Conservation (phyloP, 2,888 invertebrate genomes). For the Noctua pronuba region DNA sequence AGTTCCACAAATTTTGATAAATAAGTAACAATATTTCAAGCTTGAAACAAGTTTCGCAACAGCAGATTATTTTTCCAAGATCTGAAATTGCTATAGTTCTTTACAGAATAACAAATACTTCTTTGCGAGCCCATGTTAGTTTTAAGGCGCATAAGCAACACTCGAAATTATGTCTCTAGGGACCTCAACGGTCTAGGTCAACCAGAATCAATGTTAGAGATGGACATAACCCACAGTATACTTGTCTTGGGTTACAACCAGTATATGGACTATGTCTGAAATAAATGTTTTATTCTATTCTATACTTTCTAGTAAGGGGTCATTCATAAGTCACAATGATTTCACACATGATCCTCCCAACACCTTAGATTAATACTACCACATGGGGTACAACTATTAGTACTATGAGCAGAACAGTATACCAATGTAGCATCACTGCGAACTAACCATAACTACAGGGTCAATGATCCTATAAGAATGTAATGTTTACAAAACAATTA, state of each 20-base stretch:
- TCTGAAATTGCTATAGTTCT: not conserved
- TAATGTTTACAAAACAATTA: slow-evolving; percentile 27
- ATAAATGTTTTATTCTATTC: too few relatives aligned
- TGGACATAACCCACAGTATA: too few relatives aligned
- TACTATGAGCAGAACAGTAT: not conserved
- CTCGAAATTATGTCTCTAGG: not conserved
- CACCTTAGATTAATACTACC: not conserved
- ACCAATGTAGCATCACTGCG: not conserved
- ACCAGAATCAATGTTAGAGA: not conserved
- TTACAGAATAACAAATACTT: not conserved
- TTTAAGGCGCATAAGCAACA: too few relatives aligned
- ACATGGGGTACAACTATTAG: not conserved
- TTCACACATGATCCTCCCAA: not conserved
- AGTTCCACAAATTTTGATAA: not conserved
- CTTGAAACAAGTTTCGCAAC: not conserved
- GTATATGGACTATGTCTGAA: too few relatives aligned
- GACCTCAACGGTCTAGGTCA: too few relatives aligned
- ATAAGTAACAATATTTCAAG: not conserved
- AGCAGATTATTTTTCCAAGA: not conserved
- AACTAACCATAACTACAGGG: slow-evolving; percentile 1
- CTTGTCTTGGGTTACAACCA: too few relatives aligned
- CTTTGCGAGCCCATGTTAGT: not conserved
- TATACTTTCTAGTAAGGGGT: not conserved
- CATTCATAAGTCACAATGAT: not conserved
- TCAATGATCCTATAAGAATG: slow-evolving; percentile 18